Percentiles rank a stretch among this genome's conserved stretches.
Conservation (phyloP, 2,113 vertebrate species). For the Gorilla gorilla region DNA sequence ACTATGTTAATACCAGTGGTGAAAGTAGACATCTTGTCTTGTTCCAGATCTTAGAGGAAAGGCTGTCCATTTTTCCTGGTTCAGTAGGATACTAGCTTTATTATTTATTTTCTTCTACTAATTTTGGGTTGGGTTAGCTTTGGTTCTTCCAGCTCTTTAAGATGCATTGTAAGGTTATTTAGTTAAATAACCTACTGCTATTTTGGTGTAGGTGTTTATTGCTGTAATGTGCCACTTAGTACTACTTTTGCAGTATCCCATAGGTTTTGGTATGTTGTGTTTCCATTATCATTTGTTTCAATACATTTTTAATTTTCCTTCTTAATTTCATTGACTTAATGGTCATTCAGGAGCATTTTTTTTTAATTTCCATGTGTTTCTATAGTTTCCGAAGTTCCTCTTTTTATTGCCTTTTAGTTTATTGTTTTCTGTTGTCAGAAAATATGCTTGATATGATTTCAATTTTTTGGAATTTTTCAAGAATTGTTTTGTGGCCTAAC, state of each 20-base stretch:
- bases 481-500: not conserved
- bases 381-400: not conserved
- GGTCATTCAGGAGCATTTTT: not conserved
- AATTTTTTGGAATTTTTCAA: not conserved
- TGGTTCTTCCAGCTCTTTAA: not conserved
- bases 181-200: not conserved
- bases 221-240: not conserved
- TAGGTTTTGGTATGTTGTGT: not conserved
- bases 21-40: too few species aligned
- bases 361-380: not conserved
- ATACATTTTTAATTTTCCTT: not conserved
- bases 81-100: not conserved
- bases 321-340: not conserved
- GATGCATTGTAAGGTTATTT: not conserved
- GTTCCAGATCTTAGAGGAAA: too few species aligned
- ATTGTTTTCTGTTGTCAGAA: not conserved
- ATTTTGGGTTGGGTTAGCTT: not conserved
- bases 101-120: not conserved
- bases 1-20: too few species aligned
- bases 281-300: not conserved
- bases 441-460: not conserved
- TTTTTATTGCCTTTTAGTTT: not conserved
- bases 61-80: too few species aligned
- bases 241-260: not conserved
- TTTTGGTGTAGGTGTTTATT: not conserved